Conservation (phyloP, 2,888 invertebrate genomes). For the Eupithecia centaureata region DNA sequence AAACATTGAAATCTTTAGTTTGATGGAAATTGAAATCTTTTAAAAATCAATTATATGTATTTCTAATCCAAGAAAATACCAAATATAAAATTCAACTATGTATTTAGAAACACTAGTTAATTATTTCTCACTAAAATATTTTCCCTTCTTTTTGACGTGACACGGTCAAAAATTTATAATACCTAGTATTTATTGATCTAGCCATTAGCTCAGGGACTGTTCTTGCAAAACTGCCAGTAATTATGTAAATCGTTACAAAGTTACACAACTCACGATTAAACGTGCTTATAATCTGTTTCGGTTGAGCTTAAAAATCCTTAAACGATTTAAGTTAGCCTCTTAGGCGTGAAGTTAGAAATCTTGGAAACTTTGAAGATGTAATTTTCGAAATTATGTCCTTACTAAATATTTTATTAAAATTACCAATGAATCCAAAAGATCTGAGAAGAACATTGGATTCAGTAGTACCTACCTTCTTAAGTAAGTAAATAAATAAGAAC, state of each 20-base stretch:
- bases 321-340: conserved; percentile 41
- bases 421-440: background rate
- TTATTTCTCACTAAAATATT: too few relatives aligned
- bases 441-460: background rate
- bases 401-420: background rate
- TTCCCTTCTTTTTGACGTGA: background rate
- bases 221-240: conserved; percentile 48
- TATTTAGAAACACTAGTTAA: too few relatives aligned
- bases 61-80: too few relatives aligned
- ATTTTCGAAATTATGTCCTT: background rate
- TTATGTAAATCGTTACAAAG: conserved; percentile 57
- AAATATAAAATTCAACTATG: too few relatives aligned
- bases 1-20: too few relatives aligned
- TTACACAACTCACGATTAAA: conserved; percentile 58
- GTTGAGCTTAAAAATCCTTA: conserved; percentile 42
- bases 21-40: too few relatives aligned
- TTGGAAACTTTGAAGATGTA: conserved; percentile 10
- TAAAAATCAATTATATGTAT: too few relatives aligned
- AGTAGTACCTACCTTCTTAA: background rate
- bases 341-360: conserved; percentile 36
- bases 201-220: conserved; percentile 19
- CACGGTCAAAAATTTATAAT: background rate
- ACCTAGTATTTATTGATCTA: conserved; percentile 3
- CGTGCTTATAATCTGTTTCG: conserved; percentile 59
- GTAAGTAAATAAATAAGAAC: background rate